Evolutionary conservation across 2,888 invertebrate genomes (phyloP), one percentile per base, ranked within the genome.

Genomic region (Callyntrura guangdongensis): DNA sequence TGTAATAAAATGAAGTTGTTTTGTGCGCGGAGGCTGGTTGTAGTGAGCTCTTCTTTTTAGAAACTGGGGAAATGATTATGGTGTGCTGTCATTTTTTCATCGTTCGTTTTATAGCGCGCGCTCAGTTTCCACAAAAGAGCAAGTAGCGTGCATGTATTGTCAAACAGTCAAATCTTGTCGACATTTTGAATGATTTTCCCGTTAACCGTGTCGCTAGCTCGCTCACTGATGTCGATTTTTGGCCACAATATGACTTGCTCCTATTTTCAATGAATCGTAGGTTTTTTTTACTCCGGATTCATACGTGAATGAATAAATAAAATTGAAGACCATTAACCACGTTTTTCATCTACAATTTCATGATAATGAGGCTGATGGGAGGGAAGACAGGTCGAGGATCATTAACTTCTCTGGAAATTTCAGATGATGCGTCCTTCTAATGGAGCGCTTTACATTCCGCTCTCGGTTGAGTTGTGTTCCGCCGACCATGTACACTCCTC

Each of bases 301-400:
- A 36, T 49, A 49, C 22, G 49, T 74, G 74, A 11, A 27, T 25
- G 49, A 47, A n/a, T 74, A 56, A 56, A 14, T n/a, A 22, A 8
- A 53, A 72, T 67, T 11, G 14, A 22, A 77, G 61, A 82, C 20
- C 81, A 61, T 82, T 82, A 82, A 61, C 20, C 9, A 49, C 22
- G 14, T 72, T 77, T 77, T 59, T 81, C 45, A 25, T 53, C 11
- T 53, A 25, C 11, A 49, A 20, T 61, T 20, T 61, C 61, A 12
- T n/a, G 27, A 17, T 59, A 45, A 45, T 20, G 81, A 81, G 8
- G 81, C 61, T 61, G 61, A 67, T 79, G 64, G 79, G 69, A 53
- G 59, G 53, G 79, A 86, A 47, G 79, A 67, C 77, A 79, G 86
- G 86, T 79, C 86, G 79, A 79, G 86, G 86, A 86, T 86, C 86